phyloP scores from a whole-genome alignment of 2,797 vertebrate species.

The Sebastes steindachneri region DNA sequence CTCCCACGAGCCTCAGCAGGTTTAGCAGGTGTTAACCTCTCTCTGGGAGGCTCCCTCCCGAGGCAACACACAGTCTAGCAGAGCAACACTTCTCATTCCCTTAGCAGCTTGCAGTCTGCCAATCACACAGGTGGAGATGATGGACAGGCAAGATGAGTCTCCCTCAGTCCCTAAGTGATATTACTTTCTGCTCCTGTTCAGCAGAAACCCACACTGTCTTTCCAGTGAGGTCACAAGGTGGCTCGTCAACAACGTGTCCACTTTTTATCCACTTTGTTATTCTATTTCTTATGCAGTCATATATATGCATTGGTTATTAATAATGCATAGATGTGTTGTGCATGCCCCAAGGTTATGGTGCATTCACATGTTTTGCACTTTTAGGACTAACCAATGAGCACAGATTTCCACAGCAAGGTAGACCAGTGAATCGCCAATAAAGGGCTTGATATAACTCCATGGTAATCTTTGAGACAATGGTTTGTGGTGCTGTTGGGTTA shows the following conservation, averaged over 20 bases:
- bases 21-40: constrained; percentile 74
- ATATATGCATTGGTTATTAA: not conserved
- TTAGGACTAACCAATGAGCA: not conserved
- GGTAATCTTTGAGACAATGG: not conserved
- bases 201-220: not conserved
- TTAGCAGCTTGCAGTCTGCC: constrained; percentile 58
- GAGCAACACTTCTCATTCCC: constrained; percentile 63
- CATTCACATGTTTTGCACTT: not conserved
- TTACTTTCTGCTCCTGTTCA: constrained; percentile 6
- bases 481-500: not conserved
- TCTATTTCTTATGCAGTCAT: not conserved
- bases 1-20: constrained; percentile 59
- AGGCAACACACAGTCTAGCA: constrained; percentile 57
- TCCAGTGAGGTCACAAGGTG: not conserved
- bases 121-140: constrained; percentile 59
- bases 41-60: constrained; percentile 50
- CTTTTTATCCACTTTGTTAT: not conserved
- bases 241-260: not conserved
- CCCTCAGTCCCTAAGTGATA: constrained; percentile 37
- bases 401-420: not conserved
- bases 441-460: not conserved
- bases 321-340: not conserved
- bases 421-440: not conserved
- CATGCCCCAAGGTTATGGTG: not conserved
- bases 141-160: constrained; percentile 33